Conservation (phyloP, 2,797 vertebrate species). For the Selene dorsalis region DNA sequence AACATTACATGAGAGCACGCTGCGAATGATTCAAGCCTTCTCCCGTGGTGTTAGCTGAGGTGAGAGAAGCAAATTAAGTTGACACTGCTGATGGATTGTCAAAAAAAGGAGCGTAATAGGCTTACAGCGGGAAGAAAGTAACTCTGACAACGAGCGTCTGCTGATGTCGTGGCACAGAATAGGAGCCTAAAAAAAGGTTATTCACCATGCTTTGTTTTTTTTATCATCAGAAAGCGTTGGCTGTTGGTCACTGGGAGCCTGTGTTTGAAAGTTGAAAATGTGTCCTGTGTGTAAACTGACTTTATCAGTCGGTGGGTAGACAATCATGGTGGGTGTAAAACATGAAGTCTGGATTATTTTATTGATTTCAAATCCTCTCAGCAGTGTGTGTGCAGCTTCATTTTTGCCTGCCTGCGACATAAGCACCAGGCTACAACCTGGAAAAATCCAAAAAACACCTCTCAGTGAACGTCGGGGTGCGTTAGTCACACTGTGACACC, state of each 20-base stretch:
- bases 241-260: slow-evolving; percentile 33
- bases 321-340: slow-evolving; percentile 2
- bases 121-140: slow-evolving; percentile 50
- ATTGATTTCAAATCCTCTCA: slow-evolving; percentile 40
- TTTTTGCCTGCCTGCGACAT: not conserved
- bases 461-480: not conserved
- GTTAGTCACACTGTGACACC: slow-evolving; percentile 36
- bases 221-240: slow-evolving; percentile 11
- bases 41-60: slow-evolving; percentile 30
- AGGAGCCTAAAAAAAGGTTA: slow-evolving; percentile 46
- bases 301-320: slow-evolving; percentile 14
- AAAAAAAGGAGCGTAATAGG: slow-evolving; percentile 50
- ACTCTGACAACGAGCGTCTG: slow-evolving; percentile 47
- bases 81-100: slow-evolving; percentile 37
- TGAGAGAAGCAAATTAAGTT: slow-evolving; percentile 58
- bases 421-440: slow-evolving; percentile 8
- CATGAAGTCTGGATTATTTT: slow-evolving; percentile 6
- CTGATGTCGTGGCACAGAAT: slow-evolving; percentile 45
- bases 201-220: slow-evolving; percentile 31
- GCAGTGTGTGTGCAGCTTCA: slow-evolving; percentile 8
- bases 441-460: slow-evolving; percentile 32
- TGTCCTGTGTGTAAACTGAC: slow-evolving; percentile 19
- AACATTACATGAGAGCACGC: slow-evolving; percentile 17
- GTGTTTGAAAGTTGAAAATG: slow-evolving; percentile 11
- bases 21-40: slow-evolving; percentile 34